Base-by-base conservation (phyloP, 2,797 vertebrate genomes). In the Acanthurus tractus region DNA sequence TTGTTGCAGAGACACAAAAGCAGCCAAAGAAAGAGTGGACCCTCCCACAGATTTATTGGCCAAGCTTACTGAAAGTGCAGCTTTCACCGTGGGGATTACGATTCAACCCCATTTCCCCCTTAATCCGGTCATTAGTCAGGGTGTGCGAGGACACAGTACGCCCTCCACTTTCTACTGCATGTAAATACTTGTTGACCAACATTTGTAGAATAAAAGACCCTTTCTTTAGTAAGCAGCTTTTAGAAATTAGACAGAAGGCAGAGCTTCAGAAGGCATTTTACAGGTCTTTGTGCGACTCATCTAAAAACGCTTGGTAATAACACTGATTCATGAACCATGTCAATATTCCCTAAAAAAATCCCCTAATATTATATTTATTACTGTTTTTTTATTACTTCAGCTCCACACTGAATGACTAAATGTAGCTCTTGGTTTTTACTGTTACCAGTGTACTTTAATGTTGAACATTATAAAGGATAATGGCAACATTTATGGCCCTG, bases 41-140 rank as follows among this genome's bases (percentile, higher is more conserved):
- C 81, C 58, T 88, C 79, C 72, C 74, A 76, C 69, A 74, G 84
- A 89, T 88, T 87, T 86, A 87, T 86, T 83, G 80, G 76, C 78
- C 67, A 48, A 73, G 64, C 10, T 65, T 62, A 73, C 49, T 64
- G 45, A 79, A 84, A 82, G 72, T 81, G 67, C 75, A 75, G 71
- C 79, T 80, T 70, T 83, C 79, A 79, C 80, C 22, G 10, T 11
- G 50, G 78, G 85, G 85, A 88, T 91, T 90, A 84, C 84, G 79
- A 89, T 90, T 88, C 88, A 84, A 72, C 66, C 69, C 75, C 57
- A 63, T 74, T 81, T 68, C 74, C 79, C 59, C 52, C 53, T 78
- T 90, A 92, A 91, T 92, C 86, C 68, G 14, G 74, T 90, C 90
- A 89, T 92, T 89, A 88, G 76, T 92, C 82, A 87, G 82, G 78